Base-by-base conservation (phyloP, 1,140 invertebrate genomes). In the Lepidurus couesii region DNA sequence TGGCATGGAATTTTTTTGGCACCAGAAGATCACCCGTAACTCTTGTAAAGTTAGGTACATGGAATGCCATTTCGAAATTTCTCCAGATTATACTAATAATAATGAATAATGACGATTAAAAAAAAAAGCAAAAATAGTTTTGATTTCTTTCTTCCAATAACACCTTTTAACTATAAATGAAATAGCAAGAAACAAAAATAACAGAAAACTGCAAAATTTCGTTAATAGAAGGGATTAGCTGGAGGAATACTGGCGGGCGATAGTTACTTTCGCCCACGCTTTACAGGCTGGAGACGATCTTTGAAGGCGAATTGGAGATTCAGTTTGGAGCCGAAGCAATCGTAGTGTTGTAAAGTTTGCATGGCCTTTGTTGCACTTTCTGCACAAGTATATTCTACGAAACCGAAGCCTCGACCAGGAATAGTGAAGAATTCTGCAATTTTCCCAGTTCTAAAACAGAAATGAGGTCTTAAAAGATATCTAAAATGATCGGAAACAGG, bases 231-330 rank as follows among this genome's bases (percentile, higher is more conserved):
- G 7, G 21, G 7, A n/a, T 65, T 65, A n/a, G 53, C 21, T 21
- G 21, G 53, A 7, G 53, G 13, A 65, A 65, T 16, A n/a, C 5
- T 65, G 53, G 21, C 16, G 8, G 53, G 53, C 53, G 7, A 65
- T 21, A 65, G 53, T 65, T 65, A 65, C 53, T 65, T 65, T 21
- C 53, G 53, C 16, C 53, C 53, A 13, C 53, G 53, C 21, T 65
- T 65, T 4, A 65, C 53, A 65, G 53, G 53, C 8, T 65, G 53
- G 53, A 65, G 53, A 65, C 53, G 53, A 21, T 65, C 53, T 65
- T 65, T 65, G 53, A 65, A 65, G 53, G 53, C 53, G 53, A 65
- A 65, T 4, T 65, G 53, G 53, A 65, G 53, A 65, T 65, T 65
- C 16, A 65, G n/a, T 65, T 21, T 9, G 53, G 53, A 65, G 7